Evolutionary conservation across 2,888 invertebrate species (phyloP).

Genomic region (Ceraclea dissimilis): DNA sequence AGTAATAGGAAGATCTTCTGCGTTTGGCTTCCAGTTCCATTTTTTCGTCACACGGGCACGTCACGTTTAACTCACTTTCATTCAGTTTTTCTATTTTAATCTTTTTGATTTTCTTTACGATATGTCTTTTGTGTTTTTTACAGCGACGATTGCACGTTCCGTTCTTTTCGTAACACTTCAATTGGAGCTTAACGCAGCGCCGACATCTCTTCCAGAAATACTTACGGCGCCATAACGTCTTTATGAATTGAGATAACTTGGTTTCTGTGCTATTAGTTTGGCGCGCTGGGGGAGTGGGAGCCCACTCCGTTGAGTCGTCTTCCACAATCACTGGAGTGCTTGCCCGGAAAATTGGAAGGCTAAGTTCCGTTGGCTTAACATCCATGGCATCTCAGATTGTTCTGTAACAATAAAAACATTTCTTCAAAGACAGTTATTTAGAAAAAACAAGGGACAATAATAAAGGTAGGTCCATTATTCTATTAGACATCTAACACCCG

Average conservation of each 20-base stretch:
- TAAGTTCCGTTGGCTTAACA: too few species aligned
- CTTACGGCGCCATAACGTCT: neutral
- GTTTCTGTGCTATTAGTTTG: neutral
- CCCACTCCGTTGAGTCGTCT: neutral
- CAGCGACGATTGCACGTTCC: neutral
- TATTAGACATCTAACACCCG: too few species aligned
- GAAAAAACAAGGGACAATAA: too few species aligned
- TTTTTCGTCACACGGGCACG: neutral
- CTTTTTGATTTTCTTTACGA: neutral
- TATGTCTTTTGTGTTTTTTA: neutral
- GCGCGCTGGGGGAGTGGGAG: neutral
- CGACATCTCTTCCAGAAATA: neutral
- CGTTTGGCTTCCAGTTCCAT: neutral
- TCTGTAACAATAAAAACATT: too few species aligned
- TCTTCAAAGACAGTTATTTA: too few species aligned
- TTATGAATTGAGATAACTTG: neutral
- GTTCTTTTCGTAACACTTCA: neutral
- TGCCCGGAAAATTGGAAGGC: too few species aligned
- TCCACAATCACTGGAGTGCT: neutral
- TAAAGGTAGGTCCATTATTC: too few species aligned
- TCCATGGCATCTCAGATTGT: too few species aligned
- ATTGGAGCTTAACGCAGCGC: neutral
- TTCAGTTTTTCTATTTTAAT: neutral
- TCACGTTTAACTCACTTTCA: neutral
- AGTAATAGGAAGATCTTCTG: neutral